phyloP scores from a whole-genome alignment of 2,888 invertebrate species.

The Tortricodes alternella region DNA sequence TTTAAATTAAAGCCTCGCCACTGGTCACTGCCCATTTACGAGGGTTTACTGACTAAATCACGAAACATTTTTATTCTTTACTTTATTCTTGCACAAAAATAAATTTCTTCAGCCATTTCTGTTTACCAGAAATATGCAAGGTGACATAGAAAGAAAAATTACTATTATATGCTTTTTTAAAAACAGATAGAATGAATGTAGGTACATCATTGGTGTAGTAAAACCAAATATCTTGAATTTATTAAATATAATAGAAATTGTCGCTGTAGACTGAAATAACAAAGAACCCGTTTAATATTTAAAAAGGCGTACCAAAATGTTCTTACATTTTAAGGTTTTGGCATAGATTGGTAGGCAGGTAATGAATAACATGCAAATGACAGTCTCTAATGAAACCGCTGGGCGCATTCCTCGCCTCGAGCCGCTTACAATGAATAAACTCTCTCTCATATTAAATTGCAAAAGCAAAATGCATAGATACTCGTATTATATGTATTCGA shows the following conservation, averaged over 20 bases:
- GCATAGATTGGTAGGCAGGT: slow-evolving; percentile 23
- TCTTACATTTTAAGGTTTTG: slow-evolving; percentile 22
- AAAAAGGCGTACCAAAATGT: not conserved
- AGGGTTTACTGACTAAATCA: no score
- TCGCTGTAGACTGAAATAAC: not conserved
- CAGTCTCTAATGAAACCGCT: slow-evolving; percentile 27
- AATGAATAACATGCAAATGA: slow-evolving; percentile 32
- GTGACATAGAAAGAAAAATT: no score
- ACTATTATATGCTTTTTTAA: no score
- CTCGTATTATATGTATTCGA: not conserved
- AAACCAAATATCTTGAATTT: no score
- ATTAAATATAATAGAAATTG: no score
- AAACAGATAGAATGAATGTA: no score
- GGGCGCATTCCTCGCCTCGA: not conserved
- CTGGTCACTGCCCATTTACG: not conserved
- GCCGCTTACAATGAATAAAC: not conserved
- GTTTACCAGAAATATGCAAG: no score
- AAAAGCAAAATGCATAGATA: not conserved
- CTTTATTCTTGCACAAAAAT: no score
- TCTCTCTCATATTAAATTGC: slow-evolving; percentile 1
- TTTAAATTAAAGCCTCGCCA: not conserved
- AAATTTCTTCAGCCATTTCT: no score
- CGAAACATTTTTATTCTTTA: no score
- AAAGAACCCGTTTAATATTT: slow-evolving; percentile 1
- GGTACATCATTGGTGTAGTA: no score